Evolutionary conservation across 2,113 vertebrate genomes (phyloP).

Genomic region (Bambusicola thoracicus): DNA sequence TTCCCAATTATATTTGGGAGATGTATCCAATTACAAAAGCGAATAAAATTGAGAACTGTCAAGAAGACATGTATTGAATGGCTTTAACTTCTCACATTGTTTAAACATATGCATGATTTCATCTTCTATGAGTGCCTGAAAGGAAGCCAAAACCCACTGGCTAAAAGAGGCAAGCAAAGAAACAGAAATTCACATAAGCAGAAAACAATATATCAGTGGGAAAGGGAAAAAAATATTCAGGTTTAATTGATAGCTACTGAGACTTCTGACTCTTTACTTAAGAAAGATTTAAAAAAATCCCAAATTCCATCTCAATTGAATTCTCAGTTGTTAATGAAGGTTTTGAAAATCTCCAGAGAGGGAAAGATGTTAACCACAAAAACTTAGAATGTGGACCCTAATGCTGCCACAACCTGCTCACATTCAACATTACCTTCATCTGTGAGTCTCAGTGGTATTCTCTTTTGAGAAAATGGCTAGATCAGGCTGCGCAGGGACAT

Average conservation of each 20-base stretch:
- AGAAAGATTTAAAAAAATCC: background rate
- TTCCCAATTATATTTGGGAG: background rate
- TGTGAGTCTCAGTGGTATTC: background rate
- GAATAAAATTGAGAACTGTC: background rate
- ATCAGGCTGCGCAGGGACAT: too few relatives aligned
- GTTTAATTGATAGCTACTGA: slow-evolving; percentile 15
- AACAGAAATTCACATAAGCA: background rate
- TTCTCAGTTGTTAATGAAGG: slow-evolving; percentile 19
- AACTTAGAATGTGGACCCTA: background rate
- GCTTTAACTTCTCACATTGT: background rate
- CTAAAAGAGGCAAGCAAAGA: background rate
- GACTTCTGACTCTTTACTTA: background rate
- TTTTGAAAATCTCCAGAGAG: slow-evolving; percentile 9
- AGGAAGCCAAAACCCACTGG: background rate
- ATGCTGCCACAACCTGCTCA: background rate
- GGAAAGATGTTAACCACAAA: background rate
- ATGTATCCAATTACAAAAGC: background rate
- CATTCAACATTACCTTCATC: background rate
- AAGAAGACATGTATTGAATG: background rate
- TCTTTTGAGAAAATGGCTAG: background rate
- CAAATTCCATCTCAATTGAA: background rate
- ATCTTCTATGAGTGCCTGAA: background rate
- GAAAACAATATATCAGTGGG: background rate
- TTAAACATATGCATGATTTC: background rate
- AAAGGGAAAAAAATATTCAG: background rate